Percentiles rank a stretch among this genome's conserved stretches.
These are phyloP conservation scores for Taeniopygia guttata DNA, from an alignment of 2,797 vertebrate genomes.

Conservation along the genomic window DNA sequence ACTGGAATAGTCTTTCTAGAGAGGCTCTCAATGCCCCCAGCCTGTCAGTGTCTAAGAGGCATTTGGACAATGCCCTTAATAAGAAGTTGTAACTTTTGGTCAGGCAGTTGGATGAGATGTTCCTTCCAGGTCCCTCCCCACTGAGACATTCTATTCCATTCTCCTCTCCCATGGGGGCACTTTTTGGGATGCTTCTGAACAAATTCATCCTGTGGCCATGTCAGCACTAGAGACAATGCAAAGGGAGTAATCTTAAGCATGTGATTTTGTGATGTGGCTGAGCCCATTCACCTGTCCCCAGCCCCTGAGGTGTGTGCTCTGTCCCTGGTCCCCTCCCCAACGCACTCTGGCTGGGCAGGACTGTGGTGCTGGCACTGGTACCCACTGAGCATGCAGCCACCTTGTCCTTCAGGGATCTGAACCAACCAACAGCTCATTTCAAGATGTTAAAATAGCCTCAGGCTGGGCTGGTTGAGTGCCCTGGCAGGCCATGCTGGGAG, in stretches of 20 bases:
- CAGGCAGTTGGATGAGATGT: neutral
- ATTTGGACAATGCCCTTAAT: neutral
- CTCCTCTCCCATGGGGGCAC: neutral
- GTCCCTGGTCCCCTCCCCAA: neutral
- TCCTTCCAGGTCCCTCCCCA: neutral
- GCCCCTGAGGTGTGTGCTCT: fast-evolving
- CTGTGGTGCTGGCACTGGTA: neutral
- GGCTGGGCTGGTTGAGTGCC: neutral
- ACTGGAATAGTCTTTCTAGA: neutral
- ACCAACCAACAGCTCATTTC: neutral
- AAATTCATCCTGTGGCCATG: neutral
- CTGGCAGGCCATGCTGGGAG: fast-evolving
- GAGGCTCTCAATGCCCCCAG: neutral
- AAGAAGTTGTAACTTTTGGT: neutral
- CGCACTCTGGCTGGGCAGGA: neutral
- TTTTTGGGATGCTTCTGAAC: neutral
- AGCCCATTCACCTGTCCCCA: neutral
- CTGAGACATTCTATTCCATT: neutral
- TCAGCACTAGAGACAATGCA: neutral
- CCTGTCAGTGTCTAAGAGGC: neutral
- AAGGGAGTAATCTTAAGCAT: fast-evolving
- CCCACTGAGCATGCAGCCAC: neutral
- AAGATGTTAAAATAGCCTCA: neutral
- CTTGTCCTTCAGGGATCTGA: neutral
- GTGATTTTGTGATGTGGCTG: neutral